Percentiles rank a stretch among this genome's conserved stretches.
phyloP scores from a whole-genome alignment of 2,113 vertebrate species.

The Pseudorhombus dupliciocellatus region DNA sequence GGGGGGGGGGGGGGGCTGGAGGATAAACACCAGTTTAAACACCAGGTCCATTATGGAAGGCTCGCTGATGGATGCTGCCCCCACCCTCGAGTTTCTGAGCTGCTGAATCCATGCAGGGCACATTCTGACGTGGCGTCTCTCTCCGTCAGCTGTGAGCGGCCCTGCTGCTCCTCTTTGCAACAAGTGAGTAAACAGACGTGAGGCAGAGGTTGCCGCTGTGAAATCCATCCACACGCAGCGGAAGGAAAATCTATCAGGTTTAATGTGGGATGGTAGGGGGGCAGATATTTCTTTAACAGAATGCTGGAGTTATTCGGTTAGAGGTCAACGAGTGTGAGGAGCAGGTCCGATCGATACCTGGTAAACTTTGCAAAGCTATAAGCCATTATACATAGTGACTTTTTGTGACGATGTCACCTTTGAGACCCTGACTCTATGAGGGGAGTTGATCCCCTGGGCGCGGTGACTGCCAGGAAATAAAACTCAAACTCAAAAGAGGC shows the following conservation, averaged over 20 bases:
- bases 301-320: slow-evolving; percentile 9
- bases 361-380: background rate
- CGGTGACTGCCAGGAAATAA: background rate
- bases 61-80: slow-evolving; percentile 25
- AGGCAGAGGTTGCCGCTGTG: slow-evolving; percentile 39
- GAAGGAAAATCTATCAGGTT: slow-evolving; percentile 41
- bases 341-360: slow-evolving; percentile 9
- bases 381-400: background rate
- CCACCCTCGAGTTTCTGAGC: background rate
- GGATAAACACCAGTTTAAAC: slow-evolving; percentile 39
- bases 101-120: background rate
- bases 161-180: slow-evolving; percentile 22
- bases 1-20: slow-evolving; percentile 22
- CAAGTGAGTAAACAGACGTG: slow-evolving; percentile 43
- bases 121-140: slow-evolving; percentile 38
- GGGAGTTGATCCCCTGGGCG: too few species aligned
- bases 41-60: background rate
- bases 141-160: slow-evolving; percentile 12
- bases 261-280: slow-evolving; percentile 44
- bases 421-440: background rate
- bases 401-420: background rate
- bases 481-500: background rate
- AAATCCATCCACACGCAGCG: slow-evolving; percentile 29
- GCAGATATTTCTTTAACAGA: slow-evolving; percentile 55
- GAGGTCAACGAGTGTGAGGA: slow-evolving; percentile 22